Evolutionary conservation across 2,113 vertebrate genomes (phyloP).

Genomic region (Cyprinus carpio): DNA sequence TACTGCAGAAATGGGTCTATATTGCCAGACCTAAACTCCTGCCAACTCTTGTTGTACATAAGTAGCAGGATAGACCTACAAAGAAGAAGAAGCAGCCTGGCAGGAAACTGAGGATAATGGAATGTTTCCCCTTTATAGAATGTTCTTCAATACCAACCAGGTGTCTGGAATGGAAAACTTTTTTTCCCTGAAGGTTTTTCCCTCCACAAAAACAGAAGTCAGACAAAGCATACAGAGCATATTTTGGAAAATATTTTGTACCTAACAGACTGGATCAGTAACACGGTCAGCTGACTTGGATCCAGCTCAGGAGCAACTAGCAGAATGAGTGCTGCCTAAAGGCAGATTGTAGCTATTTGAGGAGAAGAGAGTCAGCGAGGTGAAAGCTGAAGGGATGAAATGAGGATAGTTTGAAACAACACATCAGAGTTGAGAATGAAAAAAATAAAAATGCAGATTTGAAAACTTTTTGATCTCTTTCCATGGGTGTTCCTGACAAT

Average conservation of each 20-base stretch:
- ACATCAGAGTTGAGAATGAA: constrained; percentile 15
- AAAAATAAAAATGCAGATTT: constrained; percentile 19
- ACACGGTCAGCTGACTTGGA: constrained; percentile 59
- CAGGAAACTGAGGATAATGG: constrained; percentile 66
- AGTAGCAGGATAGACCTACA: constrained; percentile 8
- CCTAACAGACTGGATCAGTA: constrained; percentile 48
- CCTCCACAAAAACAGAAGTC: constrained; percentile 44
- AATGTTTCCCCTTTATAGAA: constrained; percentile 65
- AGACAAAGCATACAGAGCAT: constrained; percentile 31
- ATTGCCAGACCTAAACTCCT: background rate
- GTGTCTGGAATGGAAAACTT: constrained; percentile 53
- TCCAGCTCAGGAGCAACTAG: constrained; percentile 26
- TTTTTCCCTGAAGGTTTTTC: constrained; percentile 52
- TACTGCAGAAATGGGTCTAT: background rate
- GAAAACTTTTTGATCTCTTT: background rate
- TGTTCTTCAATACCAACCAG: constrained; percentile 48
- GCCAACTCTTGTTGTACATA: background rate
- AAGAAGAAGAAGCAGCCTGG: constrained; percentile 44
- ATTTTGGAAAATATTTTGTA: constrained; percentile 59
- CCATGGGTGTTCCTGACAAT: background rate
- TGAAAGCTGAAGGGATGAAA: constrained; percentile 11
- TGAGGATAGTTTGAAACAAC: constrained; percentile 4
- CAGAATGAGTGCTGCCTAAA: constrained; percentile 36
- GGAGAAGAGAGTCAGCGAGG: constrained; percentile 14
- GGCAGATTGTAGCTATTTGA: constrained; percentile 22